Base-by-base conservation (phyloP, 2,113 vertebrate species). In the Cryptomyrus ogoouensis region DNA sequence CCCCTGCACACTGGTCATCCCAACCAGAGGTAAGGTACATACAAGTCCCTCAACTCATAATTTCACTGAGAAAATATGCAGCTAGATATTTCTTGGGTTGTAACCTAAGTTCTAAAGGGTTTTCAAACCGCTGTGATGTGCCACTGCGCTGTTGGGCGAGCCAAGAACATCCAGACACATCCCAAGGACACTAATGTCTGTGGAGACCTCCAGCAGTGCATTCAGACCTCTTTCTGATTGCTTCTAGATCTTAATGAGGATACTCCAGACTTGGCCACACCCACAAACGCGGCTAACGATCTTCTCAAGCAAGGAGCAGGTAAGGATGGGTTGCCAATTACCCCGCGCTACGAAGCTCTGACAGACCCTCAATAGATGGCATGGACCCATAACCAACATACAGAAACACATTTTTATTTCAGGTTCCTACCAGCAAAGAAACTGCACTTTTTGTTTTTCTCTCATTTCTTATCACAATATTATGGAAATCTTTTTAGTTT, bases 281-380 rank as follows among this genome's bases (percentile, higher is more conserved):
- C 97, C n/a, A 93, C 96, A 83, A 98, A 96, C 90, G 97, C 96
- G 0, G 94, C 97, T 50, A 92, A 94, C 0, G 98, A 98, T 44
- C 95, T 98, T 83, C 96, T 99, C 93, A 99, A 98, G 93, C 98
- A 99, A 95, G 98, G 98, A 91, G 98, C 98, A 92, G 98, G 98
- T 98, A 95, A 95, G 95, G 92, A 19, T 49, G 3, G 80, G 17
- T 44, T n/a, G 89, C 39, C 31, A 39, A 19, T 46, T 27, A 7
- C 2, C 24, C 83, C 9, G 52, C 31, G 24, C 66, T 24, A 70
- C 12, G 58, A 39, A 49, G 56, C n/a, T 0, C 12, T 85, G 74
- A 19, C 12, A 31, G 19, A n/a, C 12, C 39, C n/a, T 27, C 52
- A 58, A 27, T 5, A 88, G 56, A 70, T 35, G 74, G 35, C 70